Base-by-base conservation (phyloP, 2,113 vertebrate genomes). In the Benitochromis conjunctus region DNA sequence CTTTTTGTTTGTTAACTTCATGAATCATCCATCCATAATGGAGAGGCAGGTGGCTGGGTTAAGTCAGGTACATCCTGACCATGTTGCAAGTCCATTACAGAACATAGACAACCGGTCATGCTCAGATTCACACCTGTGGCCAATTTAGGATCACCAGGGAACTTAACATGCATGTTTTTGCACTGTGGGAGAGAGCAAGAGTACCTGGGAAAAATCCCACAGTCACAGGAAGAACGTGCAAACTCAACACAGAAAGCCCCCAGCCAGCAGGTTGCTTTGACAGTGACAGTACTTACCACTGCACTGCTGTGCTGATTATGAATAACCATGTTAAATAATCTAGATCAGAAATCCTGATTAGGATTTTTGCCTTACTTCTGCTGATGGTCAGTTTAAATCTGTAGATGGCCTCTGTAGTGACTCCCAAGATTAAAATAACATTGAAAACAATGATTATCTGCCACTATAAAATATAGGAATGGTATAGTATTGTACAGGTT, bases 311-410 rank as follows among this genome's bases (percentile, higher is more conserved):
- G 0, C 69, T 48, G 46, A 76, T 76, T 76, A 51, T n/a, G 69
- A 31, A 51, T 51, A 51, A 3, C 0, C 69, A 76, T 31, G 43
- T 51, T 6, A 76, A 12, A 51, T n/a, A 76, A 76, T 31, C 21
- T 43, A 76, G 24, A 51, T 51, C 46, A 31, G 24, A 51, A 51
- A 74, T 74, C 9, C n/a, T 12, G 41, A 12, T 31, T 74, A 31
- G 9, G 18, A 0, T 29, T 51, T 51, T 74, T 51, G 24, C 43
- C 24, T 1, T 74, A 31, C 12, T 43, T 66, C 74, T 51, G 21
- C 76, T 74, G 60, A 69, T 21, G 81, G 38, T 89, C 81, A 54
- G 13, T 86, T 58, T 46, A 82, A 90, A 86, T 91, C 90, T 78
- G 80, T 9, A 16, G 10, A 46, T 86, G 53, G 29, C 16, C 60